These are phyloP conservation scores for Diadumene lineata DNA, from an alignment of 92 coral and sea anemone species.

Conservation along the genomic window DNA sequence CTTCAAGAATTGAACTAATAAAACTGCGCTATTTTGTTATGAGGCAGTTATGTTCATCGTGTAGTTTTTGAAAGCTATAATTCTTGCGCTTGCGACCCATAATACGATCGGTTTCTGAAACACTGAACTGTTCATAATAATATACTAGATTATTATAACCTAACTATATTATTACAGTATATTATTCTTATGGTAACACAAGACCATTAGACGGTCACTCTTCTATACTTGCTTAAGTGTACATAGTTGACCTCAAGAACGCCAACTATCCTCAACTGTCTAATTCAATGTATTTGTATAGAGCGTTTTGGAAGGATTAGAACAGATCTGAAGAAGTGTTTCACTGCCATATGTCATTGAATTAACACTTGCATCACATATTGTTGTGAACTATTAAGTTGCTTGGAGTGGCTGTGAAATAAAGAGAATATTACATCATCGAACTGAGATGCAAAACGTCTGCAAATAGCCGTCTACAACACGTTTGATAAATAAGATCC, in stretches of 20 bases:
- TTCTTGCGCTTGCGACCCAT: no score
- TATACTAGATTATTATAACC: no score
- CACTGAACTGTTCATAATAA: no score
- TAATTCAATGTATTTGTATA: not conserved
- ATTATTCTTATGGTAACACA: not conserved
- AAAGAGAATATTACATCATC: not conserved
- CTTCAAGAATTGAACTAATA: no score
- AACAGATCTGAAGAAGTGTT: conserved; percentile 23
- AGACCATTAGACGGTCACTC: not conserved
- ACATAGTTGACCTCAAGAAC: conserved; percentile 1
- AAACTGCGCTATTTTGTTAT: no score
- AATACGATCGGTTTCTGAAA: no score
- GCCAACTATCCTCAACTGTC: conserved; percentile 4
- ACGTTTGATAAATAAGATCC: not conserved
- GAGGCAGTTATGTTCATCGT: no score
- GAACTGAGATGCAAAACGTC: not conserved
- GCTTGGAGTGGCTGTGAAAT: conserved; percentile 32
- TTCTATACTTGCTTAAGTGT: not conserved
- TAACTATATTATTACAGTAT: no score
- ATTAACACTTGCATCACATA: conserved; percentile 28
- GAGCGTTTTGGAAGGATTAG: conserved; percentile 28
- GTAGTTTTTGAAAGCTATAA: no score
- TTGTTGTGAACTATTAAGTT: conserved; percentile 25
- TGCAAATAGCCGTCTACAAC: not conserved
- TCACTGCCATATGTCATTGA: conserved; percentile 36